Base-by-base conservation (phyloP, 2,888 invertebrate species). In the Epistrophe eligans region DNA sequence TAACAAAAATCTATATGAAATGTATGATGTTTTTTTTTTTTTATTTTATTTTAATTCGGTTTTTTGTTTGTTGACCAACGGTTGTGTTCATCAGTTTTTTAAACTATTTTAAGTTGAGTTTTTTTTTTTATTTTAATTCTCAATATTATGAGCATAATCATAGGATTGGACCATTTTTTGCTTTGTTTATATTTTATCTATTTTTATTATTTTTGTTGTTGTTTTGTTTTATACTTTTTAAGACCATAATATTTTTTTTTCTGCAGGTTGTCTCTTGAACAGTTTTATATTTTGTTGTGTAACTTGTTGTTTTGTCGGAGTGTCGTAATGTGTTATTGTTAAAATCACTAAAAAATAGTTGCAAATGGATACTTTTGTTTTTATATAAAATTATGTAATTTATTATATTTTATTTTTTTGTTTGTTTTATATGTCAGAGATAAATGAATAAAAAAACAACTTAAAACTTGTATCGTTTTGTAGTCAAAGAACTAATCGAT, bases 401-500 rank as follows among this genome's bases (percentile, higher is more conserved):
- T 74, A 28, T 64, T 55, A 28, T 35, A 15, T 4, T n/a, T n/a
- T n/a, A n/a, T n/a, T n/a, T 55, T 17, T 15, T 76, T 57, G 35
- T n/a, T 73, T 67, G 10, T 70, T 62, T 79, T 77, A 8, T 73
- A 40, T 83, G 19, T 67, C 50, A 45, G 24, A 55, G 70, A 70
- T 19, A 55, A 70, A 70, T 55, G 11, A 70, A 55, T 40, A 10
- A 13, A 50, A 57, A 76, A 64, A 58, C 35, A 80, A 84, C 80
- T 74, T 67, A 74, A 71, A 57, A 74, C 64, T 79, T 66, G 32
- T 52, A 81, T 72, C 19, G 50, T 64, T 60, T 76, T 74, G 72
- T 64, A 87, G 83, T 74, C 80, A 80, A 88, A 88, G 79, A 89
- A 88, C 88, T 89, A 88, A 88, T 89, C 89, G 89, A 88, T 89